Conservation (phyloP, 2,113 vertebrate species). For the Phrynosoma blainvillii region DNA sequence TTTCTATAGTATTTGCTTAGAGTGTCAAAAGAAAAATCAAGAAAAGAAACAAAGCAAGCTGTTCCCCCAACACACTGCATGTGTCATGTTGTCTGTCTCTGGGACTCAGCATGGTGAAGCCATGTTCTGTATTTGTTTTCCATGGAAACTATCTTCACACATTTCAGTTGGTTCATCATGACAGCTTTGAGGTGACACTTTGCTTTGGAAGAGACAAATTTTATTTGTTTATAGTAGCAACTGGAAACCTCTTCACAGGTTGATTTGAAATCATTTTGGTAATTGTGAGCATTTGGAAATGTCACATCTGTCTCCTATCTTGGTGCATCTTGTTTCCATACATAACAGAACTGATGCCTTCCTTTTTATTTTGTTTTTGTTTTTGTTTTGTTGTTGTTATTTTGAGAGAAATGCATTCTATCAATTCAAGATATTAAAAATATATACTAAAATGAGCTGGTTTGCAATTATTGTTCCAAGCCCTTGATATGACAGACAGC, state of each 20-base stretch:
- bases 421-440: too few relatives aligned
- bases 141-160: neutral
- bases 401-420: too few relatives aligned
- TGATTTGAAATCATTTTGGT: neutral
- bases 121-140: neutral
- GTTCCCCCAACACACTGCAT: neutral
- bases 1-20: slow-evolving; percentile 1
- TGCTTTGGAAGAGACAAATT: neutral
- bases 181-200: neutral
- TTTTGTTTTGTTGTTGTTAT: too few relatives aligned
- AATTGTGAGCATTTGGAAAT: neutral
- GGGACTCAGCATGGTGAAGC: neutral
- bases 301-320: neutral
- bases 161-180: neutral
- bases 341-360: neutral
- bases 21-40: neutral
- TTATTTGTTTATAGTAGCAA: neutral
- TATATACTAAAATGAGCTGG: neutral
- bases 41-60: neutral
- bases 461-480: neutral
- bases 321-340: neutral
- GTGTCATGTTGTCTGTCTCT: neutral
- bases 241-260: neutral
- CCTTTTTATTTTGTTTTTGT: too few relatives aligned
- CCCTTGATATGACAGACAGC: neutral